Base-by-base conservation (phyloP, 2,888 invertebrate genomes). In the Aporophyla lueneburgensis region DNA sequence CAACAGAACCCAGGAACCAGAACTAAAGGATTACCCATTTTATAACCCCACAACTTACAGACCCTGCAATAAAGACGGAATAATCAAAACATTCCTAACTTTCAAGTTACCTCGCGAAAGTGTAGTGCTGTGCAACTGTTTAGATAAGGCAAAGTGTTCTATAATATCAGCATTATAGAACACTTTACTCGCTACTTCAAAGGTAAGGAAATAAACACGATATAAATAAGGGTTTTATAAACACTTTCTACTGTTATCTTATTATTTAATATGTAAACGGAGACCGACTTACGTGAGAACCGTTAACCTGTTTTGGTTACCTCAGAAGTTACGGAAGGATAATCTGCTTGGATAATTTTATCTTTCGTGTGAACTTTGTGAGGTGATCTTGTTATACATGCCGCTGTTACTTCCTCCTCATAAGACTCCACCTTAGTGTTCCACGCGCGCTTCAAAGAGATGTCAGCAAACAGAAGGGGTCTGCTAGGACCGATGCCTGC, bases 181-280 rank as follows among this genome's bases (percentile, higher is more conserved):
- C n/a, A 80, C 69, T 67, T 79, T 82, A 86, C 86, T 72, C 71
- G 67, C 61, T 74, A 84, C 86, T 86, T 87, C 86, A 87, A 87
- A 87, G 88, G 74, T 62, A 72, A 83, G 87, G 80, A 85, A 81
- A 87, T 74, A 80, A 78, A 78, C 68, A 71, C 62, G 49, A 71
- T 76, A 78, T 86, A 77, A 85, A 85, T 83, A 81, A 76, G 69
- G 71, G 62, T 84, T 87, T 87, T 80, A 87, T 76, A 80, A 87
- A 86, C 87, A 86, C 84, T 86, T 87, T 87, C 79, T 74, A 81
- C 74, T 63, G 46, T 79, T 81, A 83, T 86, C 76, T 74, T 81
- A 85, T 76, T 85, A 84, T 84, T 86, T 84, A 79, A 81, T 74
- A 72, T 78, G 74, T 63, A 78, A 76, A 74, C 81, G 51, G 71